phyloP scores from a whole-genome alignment of 2,797 vertebrate species.

The Semaprochilodus insignis region DNA sequence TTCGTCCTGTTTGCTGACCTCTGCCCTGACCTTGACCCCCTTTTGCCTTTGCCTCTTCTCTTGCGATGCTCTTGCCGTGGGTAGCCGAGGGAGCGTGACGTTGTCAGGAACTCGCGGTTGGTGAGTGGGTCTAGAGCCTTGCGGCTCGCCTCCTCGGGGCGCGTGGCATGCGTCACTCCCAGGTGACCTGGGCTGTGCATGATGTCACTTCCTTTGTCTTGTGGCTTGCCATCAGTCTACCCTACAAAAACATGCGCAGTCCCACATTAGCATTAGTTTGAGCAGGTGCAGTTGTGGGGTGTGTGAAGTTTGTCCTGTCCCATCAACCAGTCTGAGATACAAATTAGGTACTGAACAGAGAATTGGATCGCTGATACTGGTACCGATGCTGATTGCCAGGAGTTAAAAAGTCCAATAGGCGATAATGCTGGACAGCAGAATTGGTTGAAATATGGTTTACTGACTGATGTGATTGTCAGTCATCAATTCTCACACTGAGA shows the following conservation, averaged over 20 bases:
- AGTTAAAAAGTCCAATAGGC: not conserved
- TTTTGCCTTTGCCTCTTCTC: constrained; percentile 83
- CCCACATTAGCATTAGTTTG: not conserved
- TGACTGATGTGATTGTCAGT: too few relatives aligned
- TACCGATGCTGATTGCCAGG: too few relatives aligned
- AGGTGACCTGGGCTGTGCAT: constrained; percentile 78
- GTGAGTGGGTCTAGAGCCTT: constrained; percentile 87
- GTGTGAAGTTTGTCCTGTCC: not conserved
- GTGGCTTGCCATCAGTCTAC: constrained; percentile 63
- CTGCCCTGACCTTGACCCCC: constrained; percentile 80
- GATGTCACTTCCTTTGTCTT: constrained; percentile 74
- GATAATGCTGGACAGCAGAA: too few relatives aligned
- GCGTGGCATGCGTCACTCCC: constrained; percentile 80
- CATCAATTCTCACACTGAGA: too few relatives aligned
- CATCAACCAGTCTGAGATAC: not conserved
- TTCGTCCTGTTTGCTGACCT: constrained; percentile 79
- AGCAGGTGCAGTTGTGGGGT: not conserved
- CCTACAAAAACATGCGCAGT: not conserved
- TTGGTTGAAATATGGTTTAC: too few relatives aligned
- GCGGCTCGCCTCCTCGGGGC: constrained; percentile 65
- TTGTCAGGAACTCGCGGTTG: constrained; percentile 94
- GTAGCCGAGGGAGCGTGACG: constrained; percentile 95
- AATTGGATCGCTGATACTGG: too few relatives aligned
- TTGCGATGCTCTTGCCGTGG: constrained; percentile 85
- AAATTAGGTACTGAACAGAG: not conserved